phyloP scores from a whole-genome alignment of 2,888 invertebrate genomes.

The Serripes groenlandicus region DNA sequence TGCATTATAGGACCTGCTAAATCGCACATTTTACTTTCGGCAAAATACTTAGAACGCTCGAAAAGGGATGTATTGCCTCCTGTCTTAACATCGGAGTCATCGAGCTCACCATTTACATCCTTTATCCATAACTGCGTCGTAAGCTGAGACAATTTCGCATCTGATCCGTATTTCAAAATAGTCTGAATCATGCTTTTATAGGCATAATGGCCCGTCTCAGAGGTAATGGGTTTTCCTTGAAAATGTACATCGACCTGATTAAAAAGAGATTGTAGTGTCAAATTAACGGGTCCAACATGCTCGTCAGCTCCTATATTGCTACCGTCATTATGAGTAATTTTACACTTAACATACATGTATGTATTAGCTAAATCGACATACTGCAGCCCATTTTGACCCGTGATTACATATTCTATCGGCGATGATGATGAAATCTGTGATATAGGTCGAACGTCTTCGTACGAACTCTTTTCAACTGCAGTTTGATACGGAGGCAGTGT shows the following conservation, averaged over 20 bases:
- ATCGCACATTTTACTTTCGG: conserved; percentile 26
- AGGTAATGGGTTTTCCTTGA: conserved; percentile 30
- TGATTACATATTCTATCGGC: conserved; percentile 21
- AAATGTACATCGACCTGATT: conserved; percentile 43
- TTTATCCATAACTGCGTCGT: conserved; percentile 25
- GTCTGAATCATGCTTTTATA: conserved; percentile 24
- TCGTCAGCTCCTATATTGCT: conserved; percentile 20
- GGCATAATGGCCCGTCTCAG: conserved; percentile 12
- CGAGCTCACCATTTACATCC: conserved; percentile 33
- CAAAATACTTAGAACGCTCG: conserved; percentile 7
- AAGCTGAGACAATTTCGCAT: conserved; percentile 25
- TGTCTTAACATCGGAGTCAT: conserved; percentile 15
- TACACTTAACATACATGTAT: conserved; percentile 31
- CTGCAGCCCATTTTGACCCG: conserved; percentile 4
- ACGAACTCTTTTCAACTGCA: conserved; percentile 27
- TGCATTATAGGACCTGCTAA: conserved; percentile 44
- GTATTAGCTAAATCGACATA: conserved; percentile 34
- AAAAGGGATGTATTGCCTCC: conserved; percentile 35
- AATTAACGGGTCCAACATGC: conserved; percentile 44
- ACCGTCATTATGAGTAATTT: conserved; percentile 37
- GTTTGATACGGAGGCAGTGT: conserved; percentile 9
- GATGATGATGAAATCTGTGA: conserved; percentile 14
- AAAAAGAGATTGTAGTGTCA: conserved; percentile 33
- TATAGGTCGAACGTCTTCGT: conserved; percentile 23
- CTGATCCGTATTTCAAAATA: conserved; percentile 30